Conservation (phyloP, 1,140 invertebrate genomes). For the Ctenoplectra terminalis region DNA sequence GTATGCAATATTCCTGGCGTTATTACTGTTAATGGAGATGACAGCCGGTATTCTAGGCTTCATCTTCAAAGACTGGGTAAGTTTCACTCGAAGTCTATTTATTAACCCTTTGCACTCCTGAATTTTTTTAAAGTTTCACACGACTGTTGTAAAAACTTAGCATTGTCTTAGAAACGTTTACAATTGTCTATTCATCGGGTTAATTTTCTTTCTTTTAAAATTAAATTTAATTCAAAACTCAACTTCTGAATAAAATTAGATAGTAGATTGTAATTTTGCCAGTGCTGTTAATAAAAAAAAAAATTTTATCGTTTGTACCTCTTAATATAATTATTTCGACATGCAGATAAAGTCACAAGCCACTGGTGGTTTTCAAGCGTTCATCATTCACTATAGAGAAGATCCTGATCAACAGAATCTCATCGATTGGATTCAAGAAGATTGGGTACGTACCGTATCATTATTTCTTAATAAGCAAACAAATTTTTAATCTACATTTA, state of each 20-base stretch:
- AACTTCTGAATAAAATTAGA: too few species aligned
- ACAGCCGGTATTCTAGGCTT: conserved; percentile 95
- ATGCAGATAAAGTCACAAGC: conserved; percentile 94
- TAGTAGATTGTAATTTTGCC: too few species aligned
- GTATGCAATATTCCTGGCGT: conserved; percentile 96
- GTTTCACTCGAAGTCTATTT: neutral
- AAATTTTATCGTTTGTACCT: neutral
- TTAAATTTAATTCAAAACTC: too few species aligned
- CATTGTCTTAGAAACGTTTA: too few species aligned
- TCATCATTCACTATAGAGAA: conserved; percentile 97
- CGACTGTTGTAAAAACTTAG: too few species aligned
- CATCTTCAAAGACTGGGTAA: conserved; percentile 98
- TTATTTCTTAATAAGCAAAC: neutral
- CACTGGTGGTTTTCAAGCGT: conserved; percentile 94
- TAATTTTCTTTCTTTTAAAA: too few species aligned
- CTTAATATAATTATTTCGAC: conserved; percentile 8
- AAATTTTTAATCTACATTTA: too few species aligned
- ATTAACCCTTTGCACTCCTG: too few species aligned
- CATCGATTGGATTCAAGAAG: conserved; percentile 99
- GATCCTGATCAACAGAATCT: conserved; percentile 99
- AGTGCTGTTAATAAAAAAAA: too few species aligned
- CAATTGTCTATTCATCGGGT: too few species aligned
- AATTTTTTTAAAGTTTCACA: too few species aligned
- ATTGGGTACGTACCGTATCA: conserved; percentile 89
- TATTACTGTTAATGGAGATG: conserved; percentile 95